Conservation (phyloP, 1,140 invertebrate genomes). For the Lepidurus packardi region DNA sequence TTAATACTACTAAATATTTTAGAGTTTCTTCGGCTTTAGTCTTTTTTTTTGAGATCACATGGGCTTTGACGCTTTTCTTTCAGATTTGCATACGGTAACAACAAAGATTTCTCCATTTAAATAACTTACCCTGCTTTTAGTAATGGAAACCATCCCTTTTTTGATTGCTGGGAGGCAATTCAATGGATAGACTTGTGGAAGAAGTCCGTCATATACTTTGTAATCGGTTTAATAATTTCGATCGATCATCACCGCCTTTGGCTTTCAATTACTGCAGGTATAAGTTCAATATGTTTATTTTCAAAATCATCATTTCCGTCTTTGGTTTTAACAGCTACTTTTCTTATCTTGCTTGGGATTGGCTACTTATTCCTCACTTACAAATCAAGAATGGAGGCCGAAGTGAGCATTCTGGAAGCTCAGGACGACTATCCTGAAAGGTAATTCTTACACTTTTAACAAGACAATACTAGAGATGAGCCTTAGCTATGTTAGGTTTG, state of each 20-base stretch:
- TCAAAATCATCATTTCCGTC: background rate
- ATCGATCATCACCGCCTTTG: constrained; percentile 49
- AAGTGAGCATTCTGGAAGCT: constrained; percentile 34
- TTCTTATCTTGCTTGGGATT: constrained; percentile 43
- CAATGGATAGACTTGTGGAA: constrained; percentile 49
- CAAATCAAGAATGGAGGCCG: constrained; percentile 28
- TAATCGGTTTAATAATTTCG: constrained; percentile 48
- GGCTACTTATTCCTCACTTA: constrained; percentile 40
- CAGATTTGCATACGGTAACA: constrained; percentile 47
- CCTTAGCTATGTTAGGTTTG: constrained; percentile 24
- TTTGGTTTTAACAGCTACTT: constrained; percentile 40
- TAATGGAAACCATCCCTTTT: constrained; percentile 35
- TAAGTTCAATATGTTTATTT: constrained; percentile 40
- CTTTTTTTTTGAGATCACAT: constrained; percentile 49
- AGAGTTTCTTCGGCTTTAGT: constrained; percentile 45
- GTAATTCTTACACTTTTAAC: constrained; percentile 17
- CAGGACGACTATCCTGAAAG: constrained; percentile 36
- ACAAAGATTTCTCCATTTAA: background rate
- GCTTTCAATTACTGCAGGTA: constrained; percentile 46
- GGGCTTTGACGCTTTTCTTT: constrained; percentile 49
- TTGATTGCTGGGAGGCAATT: constrained; percentile 47
- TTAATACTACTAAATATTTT: constrained; percentile 27
- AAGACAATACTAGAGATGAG: background rate
- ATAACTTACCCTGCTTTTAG: constrained; percentile 27
- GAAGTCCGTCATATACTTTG: constrained; percentile 48